Conservation (phyloP, 1,140 invertebrate genomes). For the Ridgeia piscesae region DNA sequence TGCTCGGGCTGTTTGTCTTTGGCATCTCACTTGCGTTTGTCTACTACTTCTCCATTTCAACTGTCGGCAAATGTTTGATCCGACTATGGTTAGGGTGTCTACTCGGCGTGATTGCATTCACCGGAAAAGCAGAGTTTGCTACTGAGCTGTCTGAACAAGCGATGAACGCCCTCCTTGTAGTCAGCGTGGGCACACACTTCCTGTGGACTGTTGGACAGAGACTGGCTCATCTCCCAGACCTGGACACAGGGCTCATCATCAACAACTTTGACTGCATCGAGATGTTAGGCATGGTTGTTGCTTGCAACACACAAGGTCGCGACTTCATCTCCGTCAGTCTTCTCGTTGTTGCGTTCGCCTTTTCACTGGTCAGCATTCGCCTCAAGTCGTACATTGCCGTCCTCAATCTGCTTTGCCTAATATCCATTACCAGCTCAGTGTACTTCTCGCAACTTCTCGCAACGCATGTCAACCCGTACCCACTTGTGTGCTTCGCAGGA, state of each 20-base stretch:
- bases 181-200: constrained; percentile 40
- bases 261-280: constrained; percentile 40
- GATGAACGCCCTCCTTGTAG: constrained; percentile 47
- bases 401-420: constrained; percentile 38
- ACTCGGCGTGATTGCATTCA: constrained; percentile 49
- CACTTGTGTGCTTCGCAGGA: constrained; percentile 46
- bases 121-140: constrained; percentile 17
- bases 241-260: constrained; percentile 36
- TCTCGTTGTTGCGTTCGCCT: constrained; percentile 42
- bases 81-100: constrained; percentile 53
- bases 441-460: constrained; percentile 37
- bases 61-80: constrained; percentile 40
- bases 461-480: constrained; percentile 43
- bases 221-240: constrained; percentile 35
- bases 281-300: constrained; percentile 46
- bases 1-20: constrained; percentile 49
- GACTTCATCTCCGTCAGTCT: constrained; percentile 40
- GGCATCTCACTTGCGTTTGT: constrained; percentile 44
- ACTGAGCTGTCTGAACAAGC: constrained; percentile 37
- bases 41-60: constrained; percentile 46
- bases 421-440: constrained; percentile 35
- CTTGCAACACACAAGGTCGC: constrained; percentile 40
- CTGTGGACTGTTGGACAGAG: constrained; percentile 45
- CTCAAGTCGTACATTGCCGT: constrained; percentile 47
- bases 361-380: constrained; percentile 44